Conservation (phyloP, 2,888 invertebrate genomes). For the Bembecia ichneumoniformis region DNA sequence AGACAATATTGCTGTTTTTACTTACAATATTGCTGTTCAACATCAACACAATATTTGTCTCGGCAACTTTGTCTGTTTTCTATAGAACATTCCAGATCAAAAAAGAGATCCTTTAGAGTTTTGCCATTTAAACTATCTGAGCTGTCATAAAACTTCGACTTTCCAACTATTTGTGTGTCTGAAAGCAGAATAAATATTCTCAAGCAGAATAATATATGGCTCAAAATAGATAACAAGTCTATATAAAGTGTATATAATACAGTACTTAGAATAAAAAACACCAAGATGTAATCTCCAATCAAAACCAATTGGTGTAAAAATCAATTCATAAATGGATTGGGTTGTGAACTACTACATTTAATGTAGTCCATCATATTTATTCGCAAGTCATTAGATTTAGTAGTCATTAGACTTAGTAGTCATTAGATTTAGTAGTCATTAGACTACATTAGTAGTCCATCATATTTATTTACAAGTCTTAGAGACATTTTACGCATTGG, state of each 20-base stretch:
- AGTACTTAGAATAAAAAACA: too few relatives aligned
- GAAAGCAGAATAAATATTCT: conserved; percentile 14
- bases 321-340: too few relatives aligned
- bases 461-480: too few relatives aligned
- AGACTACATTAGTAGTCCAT: too few relatives aligned
- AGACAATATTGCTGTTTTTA: not conserved
- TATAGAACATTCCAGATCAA: conserved; percentile 90
- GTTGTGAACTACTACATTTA: too few relatives aligned
- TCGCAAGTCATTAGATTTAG: too few relatives aligned
- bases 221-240: not conserved
- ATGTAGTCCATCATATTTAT: too few relatives aligned
- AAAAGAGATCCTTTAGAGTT: conserved; percentile 79
- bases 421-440: too few relatives aligned
- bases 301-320: too few relatives aligned
- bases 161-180: conserved; percentile 61
- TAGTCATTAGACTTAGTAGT: too few relatives aligned
- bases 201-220: not conserved
- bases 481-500: too few relatives aligned
- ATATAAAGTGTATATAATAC: not conserved
- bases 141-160: conserved; percentile 76
- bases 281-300: too few relatives aligned
- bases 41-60: conserved; percentile 83
- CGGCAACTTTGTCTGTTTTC: conserved; percentile 85
- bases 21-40: conserved; percentile 75
- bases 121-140: conserved; percentile 50